Base-by-base conservation (phyloP, 2,797 vertebrate species). In the Sebastes hopkinsi region DNA sequence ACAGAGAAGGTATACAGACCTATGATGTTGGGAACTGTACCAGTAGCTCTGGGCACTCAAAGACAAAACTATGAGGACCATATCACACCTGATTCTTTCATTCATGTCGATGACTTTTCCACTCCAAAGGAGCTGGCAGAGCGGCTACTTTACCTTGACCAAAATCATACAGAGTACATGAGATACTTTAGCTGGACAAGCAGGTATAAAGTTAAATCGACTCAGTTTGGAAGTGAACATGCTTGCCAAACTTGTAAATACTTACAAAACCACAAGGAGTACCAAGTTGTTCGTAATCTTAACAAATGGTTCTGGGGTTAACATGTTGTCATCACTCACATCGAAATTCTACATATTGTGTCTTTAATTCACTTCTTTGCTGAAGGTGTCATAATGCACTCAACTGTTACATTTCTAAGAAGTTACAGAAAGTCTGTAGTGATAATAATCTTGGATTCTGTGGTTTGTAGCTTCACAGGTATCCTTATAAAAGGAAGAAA, bases 51-150 rank as follows among this genome's bases (percentile, higher is more conserved):
- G 11, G 89, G 89, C 14, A 25, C 87, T 64, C 1, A 75, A 14
- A 84, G 83, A 52, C n/a, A 72, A 42, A 81, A 83, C 23, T 91
- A 88, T 25, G 84, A 89, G 38, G 23, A 54, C 1, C 20, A 54
- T 8, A 13, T 81, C 18, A 85, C 88, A 23, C 7, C 18, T 20
- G 56, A 86, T n/a, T 80, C 86, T 27, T 91, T 91, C 64, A 88
- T 91, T 67, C 88, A 91, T 29, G 56, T 84, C 1, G 13, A 86
- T 4, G 90, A 91, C 54, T 89, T 89, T 11, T 12, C 64, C n/a
- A 22, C 76, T 6, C 27, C 81, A 29, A 32, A 86, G 54, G 67
- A 84, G 67, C 75, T 91, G 55, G 88, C 85, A 30, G 73, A 88
- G 23, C 34, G 61, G 46, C 69, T 91, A 2, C 70, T 22, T 66